Base-by-base conservation (phyloP, 1,140 invertebrate species). In the Tetragonula clypearis region DNA sequence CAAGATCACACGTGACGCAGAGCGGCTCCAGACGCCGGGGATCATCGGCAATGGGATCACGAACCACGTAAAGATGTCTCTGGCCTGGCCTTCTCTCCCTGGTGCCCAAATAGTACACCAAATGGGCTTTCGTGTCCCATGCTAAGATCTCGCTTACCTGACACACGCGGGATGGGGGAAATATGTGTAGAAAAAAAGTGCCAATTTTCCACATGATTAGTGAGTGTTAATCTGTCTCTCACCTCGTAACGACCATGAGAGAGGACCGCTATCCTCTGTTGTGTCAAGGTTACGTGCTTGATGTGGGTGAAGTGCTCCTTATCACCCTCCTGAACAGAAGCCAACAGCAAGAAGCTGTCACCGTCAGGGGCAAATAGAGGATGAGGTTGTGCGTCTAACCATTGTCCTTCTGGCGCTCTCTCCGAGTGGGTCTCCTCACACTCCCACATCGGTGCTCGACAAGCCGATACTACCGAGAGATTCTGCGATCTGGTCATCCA, bases 401-500 rank as follows among this genome's bases (percentile, higher is more conserved):
- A 98, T 76, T 98, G 96, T 81, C 97, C 96, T 88, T 98, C 97
- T 15, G 97, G 96, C 1, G 97, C 97, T 79, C 97, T 96, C 92
- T 98, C 97, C 14, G 97, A 96, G 93, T 98, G 97, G 11, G 96
- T 97, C 96, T 98, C 97, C 87, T 96, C 95, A 93, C 98, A 99
- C 35, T 96, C 97, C 97, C 98, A 98, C 88, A 96, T 96, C 5
- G 96, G 96, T 12, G 96, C 95, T 23, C 96, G 96, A 93, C 98
- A 99, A 56, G 97, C 96, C 66, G 97, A 97, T 75, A 98, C 96
- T 68, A 98, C 95, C 87, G 97, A 97, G 62, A 97, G 95, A 94
- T 99, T 99, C 95, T 99, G 98, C 60, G 97, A 96, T 87, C 98
- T 96, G 90, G 98, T 98, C 96, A 99, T 97, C 97, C 98, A 99